Base-by-base conservation (phyloP, 2,113 vertebrate species). In the Scatophagus argus region DNA sequence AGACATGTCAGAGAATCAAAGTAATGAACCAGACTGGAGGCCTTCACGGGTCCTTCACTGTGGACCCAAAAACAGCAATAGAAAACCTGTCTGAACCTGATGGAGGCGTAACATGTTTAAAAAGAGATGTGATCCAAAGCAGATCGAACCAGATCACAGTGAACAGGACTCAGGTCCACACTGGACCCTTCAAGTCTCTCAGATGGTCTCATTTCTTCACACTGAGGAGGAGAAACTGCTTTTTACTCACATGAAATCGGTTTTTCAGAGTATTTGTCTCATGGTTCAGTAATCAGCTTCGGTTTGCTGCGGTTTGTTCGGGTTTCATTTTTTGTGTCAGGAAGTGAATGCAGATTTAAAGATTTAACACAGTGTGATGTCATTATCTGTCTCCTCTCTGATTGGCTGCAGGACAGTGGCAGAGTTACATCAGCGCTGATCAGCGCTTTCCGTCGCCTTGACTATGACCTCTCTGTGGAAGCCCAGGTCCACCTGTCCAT, bases 391-490 rank as follows among this genome's bases (percentile, higher is more conserved):
- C 3, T 52, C 4, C 3, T 49, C n/a, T 87, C 41, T 66, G 56
- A 77, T 49, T 88, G 69, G 54, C 51, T 81, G 51, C 81, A 92
- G 76, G 84, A 85, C 0, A 39, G 43, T 3, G 32, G 29, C 38
- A 73, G 55, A 32, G 23, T 87, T 36, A 65, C 73, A 3, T 55
- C 85, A 10, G 91, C 87, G 0, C 71, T 94, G 81, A 38, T 78
- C 31, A 86, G 62, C 1, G 92, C 93, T 14, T 93, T 94, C 76
- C 55, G 71, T 60, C 88, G 91, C 39, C 88, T 94, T 3, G 93
- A 94, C 85, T 85, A 84, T 4, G 93, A 94, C 65, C 79, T 94
- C 16, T 92, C 92, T 0, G 77, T 92, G 68, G 93, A 94, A 75
- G 93, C 92, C 27, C 92, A 93, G 82, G 89, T 91, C n/a, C 78